Base-by-base conservation (phyloP, 2,888 invertebrate species). In the Dolichopus griseipennis region DNA sequence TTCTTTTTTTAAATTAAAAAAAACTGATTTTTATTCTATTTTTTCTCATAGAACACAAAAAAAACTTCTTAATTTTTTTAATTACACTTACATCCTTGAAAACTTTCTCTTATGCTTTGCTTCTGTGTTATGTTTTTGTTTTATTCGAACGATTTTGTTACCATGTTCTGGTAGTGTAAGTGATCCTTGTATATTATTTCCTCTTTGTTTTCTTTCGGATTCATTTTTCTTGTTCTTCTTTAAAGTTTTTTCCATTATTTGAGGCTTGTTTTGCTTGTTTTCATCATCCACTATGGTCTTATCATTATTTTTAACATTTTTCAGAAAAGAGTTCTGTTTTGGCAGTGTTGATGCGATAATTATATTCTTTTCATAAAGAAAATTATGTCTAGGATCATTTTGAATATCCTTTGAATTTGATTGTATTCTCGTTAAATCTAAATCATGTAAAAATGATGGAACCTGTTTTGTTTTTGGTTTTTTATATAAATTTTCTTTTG, bases 341-440 rank as follows among this genome's bases (percentile, higher is more conserved):
- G 74, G 73, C 68, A 74, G 7, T 65, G 74, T 73, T 69, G 76
- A 75, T 70, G 74, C 70, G 64, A 74, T 75, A 65, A 76, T 74
- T 61, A 76, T 76, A 69, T 76, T 76, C 68, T 74, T 74, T 69
- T 75, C 75, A 71, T 75, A 75, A 71, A 77, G 73, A 72, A 77
- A 77, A 74, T 77, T 75, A 62, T 75, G 73, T 68, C 74, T 73
- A 66, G 73, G 73, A 72, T 77, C 75, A 70, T 75, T 71, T 69
- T 73, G 72, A 69, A 78, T 78, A 73, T 76, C 76, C 73, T 77
- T 78, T 62, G 75, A 73, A 72, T 78, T 76, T 68, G 78, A 78
- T 73, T 78, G 78, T 71, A 78, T 78, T 74, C 78, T 78, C 52
- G 72, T 73, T 67, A 73, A 71, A 71, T 77, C 77, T 65, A 74